A percentile compares a stretch with the other conserved stretches of the same genome.
Conservation (phyloP, 2,113 vertebrate species). For the Chamaetylas fuelleborni region DNA sequence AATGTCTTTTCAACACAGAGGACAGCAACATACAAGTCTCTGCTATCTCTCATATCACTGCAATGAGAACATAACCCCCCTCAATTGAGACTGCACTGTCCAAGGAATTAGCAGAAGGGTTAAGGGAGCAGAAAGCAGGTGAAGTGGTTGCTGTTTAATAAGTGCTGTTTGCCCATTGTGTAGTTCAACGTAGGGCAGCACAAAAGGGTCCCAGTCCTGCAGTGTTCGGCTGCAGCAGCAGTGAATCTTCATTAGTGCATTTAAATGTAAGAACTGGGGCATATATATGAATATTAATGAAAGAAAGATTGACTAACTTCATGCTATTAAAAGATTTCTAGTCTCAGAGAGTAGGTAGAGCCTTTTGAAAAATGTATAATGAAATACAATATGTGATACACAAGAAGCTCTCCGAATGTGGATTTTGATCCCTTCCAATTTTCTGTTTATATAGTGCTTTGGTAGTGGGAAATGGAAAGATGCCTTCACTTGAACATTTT, state of each 20-base stretch:
- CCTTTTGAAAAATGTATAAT: slow-evolving; percentile 23
- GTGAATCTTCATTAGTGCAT: background rate
- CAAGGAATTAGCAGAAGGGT: background rate
- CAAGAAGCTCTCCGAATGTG: background rate
- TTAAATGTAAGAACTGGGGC: slow-evolving; percentile 43
- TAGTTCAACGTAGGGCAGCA: background rate
- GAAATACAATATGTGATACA: background rate
- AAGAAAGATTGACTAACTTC: slow-evolving; percentile 56
- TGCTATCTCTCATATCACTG: background rate
- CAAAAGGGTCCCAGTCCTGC: background rate
- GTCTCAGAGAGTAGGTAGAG: slow-evolving; percentile 22
- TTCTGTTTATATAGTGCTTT: background rate
- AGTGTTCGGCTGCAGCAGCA: background rate
- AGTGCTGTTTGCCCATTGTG: background rate
- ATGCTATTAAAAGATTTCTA: slow-evolving; percentile 53
- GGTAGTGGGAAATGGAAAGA: background rate
- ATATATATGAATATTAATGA: slow-evolving; percentile 61
- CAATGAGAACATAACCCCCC: background rate
- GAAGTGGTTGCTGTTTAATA: background rate
- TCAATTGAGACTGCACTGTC: background rate
- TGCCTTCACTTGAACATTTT: background rate
- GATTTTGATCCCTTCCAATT: background rate
- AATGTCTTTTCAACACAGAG: background rate
- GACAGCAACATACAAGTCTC: background rate
- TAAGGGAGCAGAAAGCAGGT: background rate